phyloP scores from a whole-genome alignment of 2,888 invertebrate genomes.

The Chydorus sphaericus region DNA sequence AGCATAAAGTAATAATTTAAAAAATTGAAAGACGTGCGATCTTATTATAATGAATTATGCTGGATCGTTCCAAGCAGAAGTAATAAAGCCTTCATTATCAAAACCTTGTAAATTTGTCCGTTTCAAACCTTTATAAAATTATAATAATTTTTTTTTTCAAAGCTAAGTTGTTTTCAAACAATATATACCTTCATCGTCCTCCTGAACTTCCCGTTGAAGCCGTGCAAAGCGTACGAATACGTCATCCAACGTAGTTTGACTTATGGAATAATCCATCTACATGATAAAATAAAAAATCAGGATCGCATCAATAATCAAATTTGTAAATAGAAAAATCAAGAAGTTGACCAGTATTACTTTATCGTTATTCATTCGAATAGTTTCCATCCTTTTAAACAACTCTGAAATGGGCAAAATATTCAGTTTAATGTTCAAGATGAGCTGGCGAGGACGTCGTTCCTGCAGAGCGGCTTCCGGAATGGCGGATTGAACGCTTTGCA shows the following conservation, averaged over 20 bases:
- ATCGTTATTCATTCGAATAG: background rate
- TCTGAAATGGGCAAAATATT: background rate
- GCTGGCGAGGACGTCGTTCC: conserved; percentile 10
- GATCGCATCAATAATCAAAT: too few species aligned
- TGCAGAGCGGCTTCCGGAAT: conserved; percentile 29
- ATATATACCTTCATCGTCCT: too few species aligned
- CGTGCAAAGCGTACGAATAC: conserved; percentile 31
- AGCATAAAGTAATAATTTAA: too few species aligned
- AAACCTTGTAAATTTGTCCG: too few species aligned
- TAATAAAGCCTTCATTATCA: too few species aligned
- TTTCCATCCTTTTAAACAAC: background rate
- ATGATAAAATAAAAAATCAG: background rate
- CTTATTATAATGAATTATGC: too few species aligned
- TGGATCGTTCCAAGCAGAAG: too few species aligned
- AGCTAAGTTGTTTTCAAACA: too few species aligned
- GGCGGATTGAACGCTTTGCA: conserved; percentile 26
- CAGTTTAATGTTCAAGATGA: conserved; percentile 2
- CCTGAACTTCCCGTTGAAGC: background rate
- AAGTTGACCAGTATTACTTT: background rate
- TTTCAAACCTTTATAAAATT: too few species aligned
- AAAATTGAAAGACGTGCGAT: too few species aligned
- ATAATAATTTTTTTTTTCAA: too few species aligned
- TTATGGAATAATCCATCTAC: conserved; percentile 36
- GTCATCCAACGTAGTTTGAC: conserved; percentile 42
- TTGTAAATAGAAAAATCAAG: too few species aligned